Percentiles rank a stretch among this genome's conserved stretches.
Conservation (phyloP, 2,888 invertebrate species). For the Eupithecia dodoneata region DNA sequence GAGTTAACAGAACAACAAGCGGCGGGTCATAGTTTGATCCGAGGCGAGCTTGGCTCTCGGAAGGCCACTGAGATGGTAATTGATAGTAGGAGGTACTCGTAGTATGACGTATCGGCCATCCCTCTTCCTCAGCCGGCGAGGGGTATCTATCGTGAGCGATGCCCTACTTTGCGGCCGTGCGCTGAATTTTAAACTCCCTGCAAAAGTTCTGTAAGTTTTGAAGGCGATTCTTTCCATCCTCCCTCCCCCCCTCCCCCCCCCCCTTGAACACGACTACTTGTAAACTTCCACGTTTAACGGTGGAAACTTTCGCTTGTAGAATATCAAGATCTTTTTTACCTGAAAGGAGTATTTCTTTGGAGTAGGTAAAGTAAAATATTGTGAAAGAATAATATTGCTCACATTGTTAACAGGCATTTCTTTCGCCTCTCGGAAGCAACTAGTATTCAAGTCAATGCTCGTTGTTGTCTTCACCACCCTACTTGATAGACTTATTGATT, state of each 20-base stretch:
- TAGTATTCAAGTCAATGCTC: not conserved
- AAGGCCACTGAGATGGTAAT: conserved; percentile 12
- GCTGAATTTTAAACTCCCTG: conserved; percentile 27
- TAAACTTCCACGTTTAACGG: conserved; percentile 17
- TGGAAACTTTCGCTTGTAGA: conserved; percentile 9
- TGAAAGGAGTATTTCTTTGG: not conserved
- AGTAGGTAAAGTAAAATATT: not conserved
- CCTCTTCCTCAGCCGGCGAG: conserved; percentile 18
- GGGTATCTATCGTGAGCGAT: conserved; percentile 22
- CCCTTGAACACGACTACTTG: conserved; percentile 13
- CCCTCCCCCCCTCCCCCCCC: too few species aligned
- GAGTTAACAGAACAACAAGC: not conserved
- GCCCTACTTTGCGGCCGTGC: conserved; percentile 26
- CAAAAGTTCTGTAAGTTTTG: conserved; percentile 24
- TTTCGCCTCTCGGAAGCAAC: not conserved
- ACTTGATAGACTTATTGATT: not conserved
- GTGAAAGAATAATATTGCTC: not conserved
- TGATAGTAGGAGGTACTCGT: conserved; percentile 20
- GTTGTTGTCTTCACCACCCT: not conserved
- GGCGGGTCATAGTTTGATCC: not conserved
- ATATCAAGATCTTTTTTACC: conserved; percentile 4
- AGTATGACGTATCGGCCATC: conserved; percentile 30
- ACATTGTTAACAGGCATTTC: not conserved
- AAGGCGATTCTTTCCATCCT: conserved; percentile 22
- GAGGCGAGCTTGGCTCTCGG: not conserved